phyloP scores from a whole-genome alignment of 2,797 vertebrate species.

The Microhierax caerulescens region DNA sequence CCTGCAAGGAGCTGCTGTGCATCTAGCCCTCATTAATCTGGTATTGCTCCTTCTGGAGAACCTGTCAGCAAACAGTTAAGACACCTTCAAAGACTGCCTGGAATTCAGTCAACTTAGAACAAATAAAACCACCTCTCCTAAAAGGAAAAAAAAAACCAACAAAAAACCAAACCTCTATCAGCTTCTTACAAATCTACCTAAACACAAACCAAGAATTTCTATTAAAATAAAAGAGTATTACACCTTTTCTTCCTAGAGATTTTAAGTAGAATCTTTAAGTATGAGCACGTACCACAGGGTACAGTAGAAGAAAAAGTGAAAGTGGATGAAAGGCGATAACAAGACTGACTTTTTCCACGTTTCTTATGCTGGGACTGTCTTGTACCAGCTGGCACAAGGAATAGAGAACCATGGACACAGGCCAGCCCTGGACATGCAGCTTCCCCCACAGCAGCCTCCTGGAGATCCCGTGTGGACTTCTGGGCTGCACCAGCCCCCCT shows the following conservation, averaged over 20 bases:
- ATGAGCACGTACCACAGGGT: accelerated
- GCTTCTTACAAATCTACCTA: not conserved
- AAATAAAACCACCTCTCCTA: not conserved
- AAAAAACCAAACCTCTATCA: not conserved
- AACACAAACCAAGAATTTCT: not conserved
- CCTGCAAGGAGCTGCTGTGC: not conserved
- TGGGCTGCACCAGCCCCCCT: not conserved
- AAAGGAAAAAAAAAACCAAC: not conserved
- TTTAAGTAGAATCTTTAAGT: not conserved
- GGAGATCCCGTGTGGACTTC: not conserved
- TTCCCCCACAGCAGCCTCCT: not conserved
- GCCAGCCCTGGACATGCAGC: not conserved
- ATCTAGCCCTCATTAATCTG: not conserved
- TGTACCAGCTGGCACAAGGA: not conserved
- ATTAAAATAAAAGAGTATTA: not conserved
- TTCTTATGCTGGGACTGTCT: not conserved
- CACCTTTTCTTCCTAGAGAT: not conserved
- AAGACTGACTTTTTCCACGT: not conserved
- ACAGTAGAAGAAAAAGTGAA: not conserved
- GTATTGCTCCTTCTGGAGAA: not conserved
- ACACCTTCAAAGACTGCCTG: not conserved
- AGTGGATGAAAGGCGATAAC: not conserved
- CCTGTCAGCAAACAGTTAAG: not conserved
- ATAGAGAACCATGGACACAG: not conserved
- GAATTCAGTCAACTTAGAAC: not conserved